Conservation (phyloP, 2,113 vertebrate species). For the Castor canadensis region DNA sequence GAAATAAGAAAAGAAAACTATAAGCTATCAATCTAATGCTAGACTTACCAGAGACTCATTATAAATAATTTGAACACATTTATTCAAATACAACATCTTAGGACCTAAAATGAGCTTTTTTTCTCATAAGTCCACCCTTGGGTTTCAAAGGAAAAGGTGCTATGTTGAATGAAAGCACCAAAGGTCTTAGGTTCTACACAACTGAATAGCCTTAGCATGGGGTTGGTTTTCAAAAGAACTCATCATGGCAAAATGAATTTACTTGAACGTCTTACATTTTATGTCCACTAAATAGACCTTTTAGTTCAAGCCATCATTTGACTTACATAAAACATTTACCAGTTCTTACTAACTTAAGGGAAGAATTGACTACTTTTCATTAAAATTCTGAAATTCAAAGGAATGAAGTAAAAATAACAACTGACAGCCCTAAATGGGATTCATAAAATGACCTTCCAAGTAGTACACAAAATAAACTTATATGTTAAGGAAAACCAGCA, state of each 20-base stretch:
- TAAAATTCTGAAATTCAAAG: slow-evolving; percentile 7
- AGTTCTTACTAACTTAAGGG: not conserved
- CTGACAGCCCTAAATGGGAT: not conserved
- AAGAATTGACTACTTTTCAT: not conserved
- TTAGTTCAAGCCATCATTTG: not conserved
- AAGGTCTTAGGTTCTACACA: not conserved
- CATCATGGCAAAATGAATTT: not conserved
- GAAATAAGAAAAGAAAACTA: not conserved
- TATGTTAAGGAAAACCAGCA: not conserved
- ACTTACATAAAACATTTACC: not conserved
- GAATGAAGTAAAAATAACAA: not conserved
- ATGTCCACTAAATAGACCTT: not conserved
- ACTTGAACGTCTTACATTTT: not conserved
- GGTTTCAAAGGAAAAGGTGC: not conserved
- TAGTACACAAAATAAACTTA: not conserved
- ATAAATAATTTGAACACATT: not conserved
- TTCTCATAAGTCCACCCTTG: not conserved
- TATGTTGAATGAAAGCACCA: no score
- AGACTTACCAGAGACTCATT: not conserved
- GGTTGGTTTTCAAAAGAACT: not conserved
- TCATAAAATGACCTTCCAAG: not conserved
- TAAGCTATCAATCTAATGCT: not conserved
- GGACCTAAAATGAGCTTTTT: not conserved
- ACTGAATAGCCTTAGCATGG: not conserved
- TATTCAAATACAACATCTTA: slow-evolving; percentile 1